Percentiles rank a stretch among this genome's conserved stretches.
phyloP scores from a whole-genome alignment of 2,113 vertebrate species.

The Mesembrinibis cayennensis region DNA sequence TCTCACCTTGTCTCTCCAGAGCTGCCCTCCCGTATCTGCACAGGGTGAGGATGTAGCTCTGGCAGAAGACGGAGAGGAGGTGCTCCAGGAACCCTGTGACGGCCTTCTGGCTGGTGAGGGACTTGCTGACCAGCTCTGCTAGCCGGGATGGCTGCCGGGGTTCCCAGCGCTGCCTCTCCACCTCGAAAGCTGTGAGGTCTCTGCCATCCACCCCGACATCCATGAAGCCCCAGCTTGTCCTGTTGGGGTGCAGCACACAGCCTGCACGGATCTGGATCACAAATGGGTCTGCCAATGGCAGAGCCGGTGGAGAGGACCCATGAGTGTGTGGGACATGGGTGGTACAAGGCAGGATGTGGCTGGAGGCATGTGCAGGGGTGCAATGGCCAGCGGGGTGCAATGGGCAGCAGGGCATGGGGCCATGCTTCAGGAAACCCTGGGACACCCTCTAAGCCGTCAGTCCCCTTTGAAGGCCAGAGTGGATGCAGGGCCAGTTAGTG shows the following conservation, averaged over 20 bases:
- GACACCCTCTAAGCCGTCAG: background rate
- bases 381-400: background rate
- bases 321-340: background rate
- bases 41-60: background rate
- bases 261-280: background rate
- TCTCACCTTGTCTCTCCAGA: slow-evolving; percentile 30
- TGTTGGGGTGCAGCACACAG: background rate
- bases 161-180: background rate
- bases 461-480: background rate
- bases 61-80: background rate
- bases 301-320: background rate
- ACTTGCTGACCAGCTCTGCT: background rate
- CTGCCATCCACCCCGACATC: background rate
- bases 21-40: background rate
- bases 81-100: background rate
- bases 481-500: accelerated
- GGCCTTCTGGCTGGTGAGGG: background rate
- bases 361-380: background rate
- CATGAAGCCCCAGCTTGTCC: background rate
- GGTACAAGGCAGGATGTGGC: background rate
- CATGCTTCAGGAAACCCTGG: background rate
- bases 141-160: accelerated
- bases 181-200: background rate
- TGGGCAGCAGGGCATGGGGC: background rate
- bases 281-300: background rate